These are phyloP conservation scores for Lepidonotus clava DNA, from an alignment of 2,888 invertebrate species.

Conservation along the genomic window DNA sequence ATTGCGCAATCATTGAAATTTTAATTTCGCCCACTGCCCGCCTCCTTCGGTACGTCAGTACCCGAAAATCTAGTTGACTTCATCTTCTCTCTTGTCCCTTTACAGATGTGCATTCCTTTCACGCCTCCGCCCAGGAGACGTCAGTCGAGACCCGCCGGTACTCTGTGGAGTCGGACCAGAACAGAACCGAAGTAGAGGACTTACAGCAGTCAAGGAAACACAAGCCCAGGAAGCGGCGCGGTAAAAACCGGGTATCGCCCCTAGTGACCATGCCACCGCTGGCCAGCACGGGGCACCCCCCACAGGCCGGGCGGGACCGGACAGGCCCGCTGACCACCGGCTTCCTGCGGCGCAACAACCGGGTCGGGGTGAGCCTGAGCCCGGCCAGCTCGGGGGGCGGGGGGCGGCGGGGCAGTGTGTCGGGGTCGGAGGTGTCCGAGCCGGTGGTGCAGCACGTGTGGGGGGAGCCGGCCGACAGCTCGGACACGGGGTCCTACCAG, in stretches of 20 bases:
- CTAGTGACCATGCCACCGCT: constrained; percentile 12
- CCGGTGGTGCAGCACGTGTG: background rate
- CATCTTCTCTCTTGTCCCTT: background rate
- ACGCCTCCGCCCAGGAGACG: background rate
- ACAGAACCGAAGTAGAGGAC: constrained; percentile 14
- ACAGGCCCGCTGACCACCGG: constrained; percentile 10
- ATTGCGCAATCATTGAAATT: no score
- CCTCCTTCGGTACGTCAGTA: no score
- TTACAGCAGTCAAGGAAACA: background rate
- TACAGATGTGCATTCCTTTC: background rate
- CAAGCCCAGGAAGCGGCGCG: constrained; percentile 12
- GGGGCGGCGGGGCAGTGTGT: constrained; percentile 1
- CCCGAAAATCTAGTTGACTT: no score
- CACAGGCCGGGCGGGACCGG: no score
- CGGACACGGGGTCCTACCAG: constrained; percentile 12
- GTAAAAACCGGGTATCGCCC: constrained; percentile 22
- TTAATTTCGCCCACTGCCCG: no score
- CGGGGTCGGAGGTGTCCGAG: background rate
- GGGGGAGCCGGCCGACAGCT: constrained; percentile 6
- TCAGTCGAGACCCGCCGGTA: background rate
- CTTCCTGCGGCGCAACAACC: constrained; percentile 20
- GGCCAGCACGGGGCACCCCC: background rate
- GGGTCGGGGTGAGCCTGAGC: background rate
- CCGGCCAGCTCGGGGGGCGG: no score
- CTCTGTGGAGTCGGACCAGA: background rate